phyloP scores from a whole-genome alignment of 2,888 invertebrate species.

The Macrophya alboannulata region DNA sequence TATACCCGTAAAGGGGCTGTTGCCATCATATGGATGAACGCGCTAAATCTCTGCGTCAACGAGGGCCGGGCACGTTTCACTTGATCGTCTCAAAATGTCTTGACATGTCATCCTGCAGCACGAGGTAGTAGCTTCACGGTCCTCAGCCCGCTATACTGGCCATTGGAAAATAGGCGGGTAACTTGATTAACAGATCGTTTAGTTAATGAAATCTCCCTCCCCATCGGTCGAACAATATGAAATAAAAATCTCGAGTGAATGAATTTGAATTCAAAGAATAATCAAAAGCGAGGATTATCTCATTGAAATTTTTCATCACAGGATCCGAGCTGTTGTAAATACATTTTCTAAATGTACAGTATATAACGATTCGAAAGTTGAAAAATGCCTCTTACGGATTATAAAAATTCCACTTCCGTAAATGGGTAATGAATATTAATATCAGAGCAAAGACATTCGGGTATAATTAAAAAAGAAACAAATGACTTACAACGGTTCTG shows the following conservation, averaged over 20 bases:
- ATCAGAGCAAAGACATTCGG: background rate
- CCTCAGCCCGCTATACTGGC: background rate
- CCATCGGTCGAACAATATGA: background rate
- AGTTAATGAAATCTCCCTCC: background rate
- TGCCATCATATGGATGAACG: conserved; percentile 39
- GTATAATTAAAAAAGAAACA: conserved; percentile 17
- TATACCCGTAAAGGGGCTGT: background rate
- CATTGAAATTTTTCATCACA: background rate
- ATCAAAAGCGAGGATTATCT: background rate
- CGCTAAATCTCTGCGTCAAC: conserved; percentile 39
- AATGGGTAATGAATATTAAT: background rate
- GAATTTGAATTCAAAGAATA: background rate
- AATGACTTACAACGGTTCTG: conserved; percentile 29
- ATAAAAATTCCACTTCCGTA: background rate
- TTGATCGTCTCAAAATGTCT: conserved; percentile 41
- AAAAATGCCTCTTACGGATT: background rate
- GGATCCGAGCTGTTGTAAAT: background rate
- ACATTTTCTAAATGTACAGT: background rate
- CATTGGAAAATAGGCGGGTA: background rate
- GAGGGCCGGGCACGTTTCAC: background rate
- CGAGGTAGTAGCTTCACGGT: background rate
- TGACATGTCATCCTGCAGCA: background rate
- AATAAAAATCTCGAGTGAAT: background rate
- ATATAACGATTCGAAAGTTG: background rate
- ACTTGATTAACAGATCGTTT: conserved; percentile 13